phyloP scores from a whole-genome alignment of 2,888 invertebrate genomes.

The Trypoxylon attenuatum region DNA sequence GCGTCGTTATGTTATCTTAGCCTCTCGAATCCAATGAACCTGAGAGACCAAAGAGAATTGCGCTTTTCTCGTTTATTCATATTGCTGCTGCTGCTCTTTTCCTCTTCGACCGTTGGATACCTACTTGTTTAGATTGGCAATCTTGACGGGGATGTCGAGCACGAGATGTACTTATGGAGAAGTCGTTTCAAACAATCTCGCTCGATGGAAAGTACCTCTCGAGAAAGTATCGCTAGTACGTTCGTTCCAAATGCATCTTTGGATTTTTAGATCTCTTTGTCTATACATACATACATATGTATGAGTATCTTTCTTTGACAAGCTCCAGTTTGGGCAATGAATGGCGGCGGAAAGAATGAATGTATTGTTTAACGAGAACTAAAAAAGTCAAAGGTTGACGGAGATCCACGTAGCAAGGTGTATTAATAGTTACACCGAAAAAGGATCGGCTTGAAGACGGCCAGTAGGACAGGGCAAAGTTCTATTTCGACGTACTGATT shows the following conservation, averaged over 20 bases:
- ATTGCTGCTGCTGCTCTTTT: not conserved
- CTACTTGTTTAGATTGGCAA: slow-evolving; percentile 24
- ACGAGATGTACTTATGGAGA: slow-evolving; percentile 27
- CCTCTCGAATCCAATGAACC: not conserved
- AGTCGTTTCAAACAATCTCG: slow-evolving; percentile 24
- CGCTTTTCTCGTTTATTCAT: not conserved
- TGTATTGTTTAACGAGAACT: too few relatives aligned
- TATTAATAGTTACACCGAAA: too few relatives aligned
- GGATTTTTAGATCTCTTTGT: too few relatives aligned
- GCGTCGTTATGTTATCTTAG: not conserved
- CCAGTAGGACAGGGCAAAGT: not conserved
- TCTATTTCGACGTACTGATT: slow-evolving; percentile 26
- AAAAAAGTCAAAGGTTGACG: too few relatives aligned
- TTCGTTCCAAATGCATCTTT: too few relatives aligned
- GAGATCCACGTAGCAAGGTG: too few relatives aligned
- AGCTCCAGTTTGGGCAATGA: too few relatives aligned
- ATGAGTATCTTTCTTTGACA: too few relatives aligned
- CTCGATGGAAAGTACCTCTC: slow-evolving; percentile 6
- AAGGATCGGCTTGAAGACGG: not conserved
- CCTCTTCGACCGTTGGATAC: slow-evolving; percentile 16
- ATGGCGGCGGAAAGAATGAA: too few relatives aligned
- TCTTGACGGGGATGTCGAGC: slow-evolving; percentile 18
- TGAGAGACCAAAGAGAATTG: not conserved
- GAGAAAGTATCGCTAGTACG: slow-evolving; percentile 1
- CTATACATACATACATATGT: too few relatives aligned